Percentiles rank a stretch among this genome's conserved stretches.
phyloP scores from a whole-genome alignment of 2,797 vertebrate species.

The Arnoldichthys spilopterus region DNA sequence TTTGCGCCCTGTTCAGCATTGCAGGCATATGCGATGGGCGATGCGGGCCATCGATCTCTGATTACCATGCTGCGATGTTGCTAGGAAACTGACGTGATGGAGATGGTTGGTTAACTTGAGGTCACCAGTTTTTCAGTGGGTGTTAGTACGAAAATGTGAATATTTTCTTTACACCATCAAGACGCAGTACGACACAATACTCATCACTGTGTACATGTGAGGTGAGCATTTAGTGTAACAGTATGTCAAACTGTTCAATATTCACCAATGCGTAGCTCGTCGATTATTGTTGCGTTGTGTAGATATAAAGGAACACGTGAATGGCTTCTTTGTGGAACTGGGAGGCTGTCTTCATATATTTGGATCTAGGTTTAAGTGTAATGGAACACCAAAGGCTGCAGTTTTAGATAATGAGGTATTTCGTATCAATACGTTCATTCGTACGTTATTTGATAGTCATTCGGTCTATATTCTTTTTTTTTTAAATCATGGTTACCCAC shows the following conservation, averaged over 20 bases:
- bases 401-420: background rate
- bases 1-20: slow-evolving; percentile 12
- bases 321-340: background rate
- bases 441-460: no score
- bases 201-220: no score
- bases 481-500: background rate
- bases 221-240: no score
- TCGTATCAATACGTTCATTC: no score
- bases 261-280: no score
- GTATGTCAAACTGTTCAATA: no score
- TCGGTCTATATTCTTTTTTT: background rate
- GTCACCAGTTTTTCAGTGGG: slow-evolving; percentile 53
- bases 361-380: background rate
- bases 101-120: slow-evolving; percentile 70
- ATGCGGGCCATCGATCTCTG: slow-evolving; percentile 66
- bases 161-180: no score
- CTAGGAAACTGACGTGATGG: slow-evolving; percentile 70
- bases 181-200: background rate
- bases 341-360: background rate
- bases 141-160: background rate
- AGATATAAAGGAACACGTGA: background rate
- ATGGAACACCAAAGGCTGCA: background rate
- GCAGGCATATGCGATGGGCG: slow-evolving; percentile 70
- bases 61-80: slow-evolving; percentile 75
- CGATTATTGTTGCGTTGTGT: background rate